Evolutionary conservation across 1,140 invertebrate genomes (phyloP).

Genomic region (Bombus turneri): DNA sequence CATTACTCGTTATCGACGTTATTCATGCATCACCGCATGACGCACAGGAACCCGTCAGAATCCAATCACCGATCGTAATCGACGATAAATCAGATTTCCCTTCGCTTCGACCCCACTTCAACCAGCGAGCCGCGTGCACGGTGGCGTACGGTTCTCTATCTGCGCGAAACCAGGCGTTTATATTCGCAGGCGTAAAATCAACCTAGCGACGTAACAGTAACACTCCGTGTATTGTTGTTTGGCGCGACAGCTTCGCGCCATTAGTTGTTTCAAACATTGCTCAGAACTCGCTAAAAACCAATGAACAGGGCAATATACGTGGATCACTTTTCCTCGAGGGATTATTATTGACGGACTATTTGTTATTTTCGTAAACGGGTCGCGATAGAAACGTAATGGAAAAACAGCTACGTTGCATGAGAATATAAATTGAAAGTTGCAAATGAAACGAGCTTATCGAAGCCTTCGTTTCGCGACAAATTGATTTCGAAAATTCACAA

Average conservation of each 20-base stretch:
- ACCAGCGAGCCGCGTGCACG: neutral
- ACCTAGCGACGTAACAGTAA: slow-evolving; percentile 41
- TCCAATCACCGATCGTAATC: slow-evolving; percentile 76
- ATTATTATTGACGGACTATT: neutral
- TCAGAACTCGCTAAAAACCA: neutral
- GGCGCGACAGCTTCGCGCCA: slow-evolving; percentile 5
- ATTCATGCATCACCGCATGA: slow-evolving; percentile 70
- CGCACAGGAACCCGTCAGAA: slow-evolving; percentile 67
- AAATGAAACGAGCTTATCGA: too few species aligned
- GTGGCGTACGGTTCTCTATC: slow-evolving; percentile 32
- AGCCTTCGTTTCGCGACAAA: neutral
- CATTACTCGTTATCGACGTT: slow-evolving; percentile 69
- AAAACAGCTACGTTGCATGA: neutral
- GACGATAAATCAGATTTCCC: slow-evolving; percentile 75
- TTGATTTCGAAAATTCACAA: neutral
- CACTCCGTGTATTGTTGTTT: slow-evolving; percentile 32
- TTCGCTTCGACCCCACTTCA: slow-evolving; percentile 21
- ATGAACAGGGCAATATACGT: neutral
- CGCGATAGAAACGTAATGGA: neutral
- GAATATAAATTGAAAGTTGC: neutral
- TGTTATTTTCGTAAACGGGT: neutral
- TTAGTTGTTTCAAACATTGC: slow-evolving; percentile 15
- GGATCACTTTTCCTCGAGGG: neutral
- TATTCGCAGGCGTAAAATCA: slow-evolving; percentile 68
- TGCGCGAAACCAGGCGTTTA: slow-evolving; percentile 60